Evolutionary conservation across 2,888 invertebrate species (phyloP), one percentile per base, ranked within the genome.

Genomic region (Embidobia sp.): DNA sequence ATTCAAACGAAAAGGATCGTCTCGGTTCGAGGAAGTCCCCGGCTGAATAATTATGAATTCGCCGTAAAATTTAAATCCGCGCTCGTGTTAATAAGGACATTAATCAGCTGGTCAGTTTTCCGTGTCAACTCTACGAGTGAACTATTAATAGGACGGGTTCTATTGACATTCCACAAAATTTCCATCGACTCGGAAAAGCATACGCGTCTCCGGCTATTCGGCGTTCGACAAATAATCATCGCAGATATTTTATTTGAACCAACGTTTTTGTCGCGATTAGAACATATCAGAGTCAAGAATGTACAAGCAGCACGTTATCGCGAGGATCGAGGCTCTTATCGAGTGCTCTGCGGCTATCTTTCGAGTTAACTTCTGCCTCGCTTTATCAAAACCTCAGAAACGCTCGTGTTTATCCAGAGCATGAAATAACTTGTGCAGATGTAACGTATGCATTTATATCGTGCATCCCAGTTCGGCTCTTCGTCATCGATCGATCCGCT

Each of bases 351-450:
- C 11, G 33, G 61, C 35, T 75, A 63, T 63, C 61, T 67, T 10
- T 10, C 53, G 51, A 51, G 48, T 22, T 48, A 69, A 55, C 63
- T 57, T 69, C 63, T 64, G 42, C 53, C 37, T 61, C 10, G 29
- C 61, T 67, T 74, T 74, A 74, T 74, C 66, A 66, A 51, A 66
- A 74, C 46, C 74, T 74, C 66, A 66, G 59, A 66, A 74, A 74
- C 59, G 66, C 59, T 66, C 59, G 49, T 13, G 57, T 64, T 73
- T 73, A 72, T 73, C 57, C 40, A 33, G 51, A 55, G 11, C 40
- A 15, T 44, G 49, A 26, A 64, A 66, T 74, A 49, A 66, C 57
- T 66, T 18, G 8, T 31, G 26, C 61, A 46, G 46, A 61, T 48
- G 46, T 63, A 55, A 37, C 19, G 40, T 40, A 53, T 37, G 46